Evolutionary conservation across 2,797 vertebrate species (phyloP), one percentile per base, ranked within the genome.

Genomic region (Notamacropus eugenii): DNA sequence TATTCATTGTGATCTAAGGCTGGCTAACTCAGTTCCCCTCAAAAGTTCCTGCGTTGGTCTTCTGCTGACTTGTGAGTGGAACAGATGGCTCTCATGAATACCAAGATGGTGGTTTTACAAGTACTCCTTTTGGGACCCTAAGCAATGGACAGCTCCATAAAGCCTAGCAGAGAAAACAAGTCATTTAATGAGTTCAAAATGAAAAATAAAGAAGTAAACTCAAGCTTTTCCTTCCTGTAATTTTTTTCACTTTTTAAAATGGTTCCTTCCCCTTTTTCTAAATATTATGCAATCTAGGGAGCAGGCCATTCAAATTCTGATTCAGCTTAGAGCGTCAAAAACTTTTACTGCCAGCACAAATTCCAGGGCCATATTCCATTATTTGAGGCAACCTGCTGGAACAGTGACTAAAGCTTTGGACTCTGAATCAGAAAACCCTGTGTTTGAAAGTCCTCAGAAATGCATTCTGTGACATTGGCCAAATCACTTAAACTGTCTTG

Each of bases 11-110:
- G 91, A 97, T 97, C 95, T 98, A 90, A 97, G 54, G 91, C 19
- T 97, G 91, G 52, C 91, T 96, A 96, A 98, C 54, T 87, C 97
- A 95, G 59, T 90, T 95, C 54, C 96, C 90, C 94, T 97, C 96
- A 94, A 58, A 54, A 97, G 62, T 93, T 91, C 96, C 50, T 92
- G 96, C 74, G 93, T 98, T 6, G 92, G 55, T 93, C 95, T 55
- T 56, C 55, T n/a, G 29, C 56, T 93, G 57, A 93, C 94, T 93
- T 55, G 57, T 13, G 8, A 34, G 22, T 50, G 28, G 34, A 27
- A 27, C 4, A 52, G n/a, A 94, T 92, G 29, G 8, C 29, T 87
- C 24, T 46, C 5, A n/a, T 27, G 74, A 46, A 93, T 24, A 56
- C 0, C 87, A 9, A 91, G 2, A 92, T 46, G n/a, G 2, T 90